These are phyloP conservation scores for Ryuthela nishihirai DNA, from an alignment of 2,888 invertebrate genomes.

Conservation along the genomic window DNA sequence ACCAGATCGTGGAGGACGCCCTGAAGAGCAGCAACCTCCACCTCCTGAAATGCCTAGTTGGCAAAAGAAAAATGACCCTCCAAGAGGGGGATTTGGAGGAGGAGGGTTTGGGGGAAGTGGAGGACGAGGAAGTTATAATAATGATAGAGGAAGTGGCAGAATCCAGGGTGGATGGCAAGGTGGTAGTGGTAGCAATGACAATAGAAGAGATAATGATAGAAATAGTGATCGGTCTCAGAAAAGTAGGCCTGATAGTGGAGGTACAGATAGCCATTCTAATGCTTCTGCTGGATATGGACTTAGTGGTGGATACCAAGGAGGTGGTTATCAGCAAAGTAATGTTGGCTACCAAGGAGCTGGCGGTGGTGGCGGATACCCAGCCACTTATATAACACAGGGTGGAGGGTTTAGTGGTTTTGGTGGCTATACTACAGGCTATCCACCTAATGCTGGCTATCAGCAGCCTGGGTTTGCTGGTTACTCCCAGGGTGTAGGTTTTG, in stretches of 20 bases:
- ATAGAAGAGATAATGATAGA: too few relatives aligned
- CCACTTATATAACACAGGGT: too few relatives aligned
- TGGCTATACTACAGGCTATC: conserved; percentile 1
- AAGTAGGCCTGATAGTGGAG: conserved; percentile 1
- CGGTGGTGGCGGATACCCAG: too few relatives aligned
- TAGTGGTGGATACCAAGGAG: too few relatives aligned
- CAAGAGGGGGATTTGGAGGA: conserved; percentile 49
- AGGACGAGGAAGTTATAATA: not conserved
- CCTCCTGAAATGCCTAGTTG: conserved; percentile 97
- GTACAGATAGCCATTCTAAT: not conserved
- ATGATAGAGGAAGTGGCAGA: not conserved
- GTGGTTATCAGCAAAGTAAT: too few relatives aligned
- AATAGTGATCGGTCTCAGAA: too few relatives aligned
- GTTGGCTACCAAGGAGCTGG: too few relatives aligned
- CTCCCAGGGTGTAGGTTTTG: conserved; percentile 14
- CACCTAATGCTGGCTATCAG: not conserved
- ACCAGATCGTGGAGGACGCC: conserved; percentile 90
- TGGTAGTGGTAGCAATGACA: not conserved
- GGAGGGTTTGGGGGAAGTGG: not conserved
- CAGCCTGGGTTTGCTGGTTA: not conserved
- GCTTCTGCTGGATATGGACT: conserved; percentile 6
- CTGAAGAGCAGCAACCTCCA: conserved; percentile 84
- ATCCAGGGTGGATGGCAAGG: not conserved
- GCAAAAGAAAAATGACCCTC: conserved; percentile 62
- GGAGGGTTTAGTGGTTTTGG: too few relatives aligned